Conservation (phyloP, 1,140 invertebrate genomes). For the Drosophila baimaii region DNA sequence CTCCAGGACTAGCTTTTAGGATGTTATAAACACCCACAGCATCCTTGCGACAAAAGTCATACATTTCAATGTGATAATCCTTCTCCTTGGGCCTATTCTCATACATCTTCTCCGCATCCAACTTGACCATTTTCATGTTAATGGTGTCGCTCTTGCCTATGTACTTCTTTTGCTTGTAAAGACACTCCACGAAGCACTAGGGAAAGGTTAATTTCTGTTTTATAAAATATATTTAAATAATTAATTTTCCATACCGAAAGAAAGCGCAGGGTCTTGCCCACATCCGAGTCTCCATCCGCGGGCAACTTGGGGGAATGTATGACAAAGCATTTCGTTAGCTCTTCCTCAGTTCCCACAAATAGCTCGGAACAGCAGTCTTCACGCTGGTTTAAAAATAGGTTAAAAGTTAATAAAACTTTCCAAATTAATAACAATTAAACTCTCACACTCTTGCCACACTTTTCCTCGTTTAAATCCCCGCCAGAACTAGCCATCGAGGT, state of each 20-base stretch:
- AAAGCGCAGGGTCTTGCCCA: constrained; percentile 43
- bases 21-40: constrained; percentile 37
- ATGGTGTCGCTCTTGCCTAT: constrained; percentile 64
- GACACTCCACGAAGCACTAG: constrained; percentile 70
- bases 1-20: constrained; percentile 51
- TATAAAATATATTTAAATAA: background rate
- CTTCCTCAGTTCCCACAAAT: constrained; percentile 44
- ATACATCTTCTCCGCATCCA: constrained; percentile 56
- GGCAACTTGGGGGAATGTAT: constrained; percentile 60
- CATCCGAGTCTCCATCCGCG: constrained; percentile 23
- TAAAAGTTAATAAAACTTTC: no score
- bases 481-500: background rate
- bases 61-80: constrained; percentile 58
- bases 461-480: constrained; percentile 23
- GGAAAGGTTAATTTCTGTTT: background rate
- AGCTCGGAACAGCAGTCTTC: constrained; percentile 58
- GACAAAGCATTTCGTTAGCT: constrained; percentile 53
- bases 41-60: constrained; percentile 60
- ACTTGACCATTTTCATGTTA: constrained; percentile 75
- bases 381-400: constrained; percentile 12
- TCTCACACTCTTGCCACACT: constrained; percentile 47
- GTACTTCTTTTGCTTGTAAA: constrained; percentile 71
- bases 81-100: constrained; percentile 60
- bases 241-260: constrained; percentile 57
- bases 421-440: background rate